Conservation (phyloP, 1,140 invertebrate genomes). For the Drosophila orosa region DNA sequence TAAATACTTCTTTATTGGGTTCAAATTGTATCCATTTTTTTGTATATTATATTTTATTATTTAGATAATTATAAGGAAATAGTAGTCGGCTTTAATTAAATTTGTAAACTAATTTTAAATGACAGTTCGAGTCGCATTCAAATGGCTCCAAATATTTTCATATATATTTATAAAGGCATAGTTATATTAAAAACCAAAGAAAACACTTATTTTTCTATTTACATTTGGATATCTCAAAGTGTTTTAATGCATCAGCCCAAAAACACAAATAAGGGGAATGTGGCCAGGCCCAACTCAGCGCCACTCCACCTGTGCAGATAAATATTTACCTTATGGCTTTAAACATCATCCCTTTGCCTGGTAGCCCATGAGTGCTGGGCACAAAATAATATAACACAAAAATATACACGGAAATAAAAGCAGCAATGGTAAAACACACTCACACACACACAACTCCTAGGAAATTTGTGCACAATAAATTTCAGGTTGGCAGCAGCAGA, state of each 20-base stretch:
- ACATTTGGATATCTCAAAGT: not conserved
- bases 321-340: slow-evolving; percentile 17
- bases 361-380: not conserved
- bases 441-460: slow-evolving; percentile 9
- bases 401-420: slow-evolving; percentile 25
- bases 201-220: too few species aligned
- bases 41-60: too few species aligned
- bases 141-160: not conserved
- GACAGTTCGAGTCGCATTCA: too few species aligned
- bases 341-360: slow-evolving; percentile 4
- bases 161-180: not conserved
- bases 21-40: too few species aligned
- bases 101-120: too few species aligned
- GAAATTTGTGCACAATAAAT: slow-evolving; percentile 71
- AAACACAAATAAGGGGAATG: not conserved
- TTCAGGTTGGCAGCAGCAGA: slow-evolving; percentile 54
- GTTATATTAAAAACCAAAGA: too few species aligned
- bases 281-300: slow-evolving; percentile 1
- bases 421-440: slow-evolving; percentile 36
- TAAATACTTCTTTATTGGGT: too few species aligned
- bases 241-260: not conserved
- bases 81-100: too few species aligned
- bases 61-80: too few species aligned
- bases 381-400: slow-evolving; percentile 15
- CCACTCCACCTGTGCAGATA: not conserved